Evolutionary conservation across 2,888 invertebrate genomes (phyloP).

Genomic region (Disparrhopalites patrizii): DNA sequence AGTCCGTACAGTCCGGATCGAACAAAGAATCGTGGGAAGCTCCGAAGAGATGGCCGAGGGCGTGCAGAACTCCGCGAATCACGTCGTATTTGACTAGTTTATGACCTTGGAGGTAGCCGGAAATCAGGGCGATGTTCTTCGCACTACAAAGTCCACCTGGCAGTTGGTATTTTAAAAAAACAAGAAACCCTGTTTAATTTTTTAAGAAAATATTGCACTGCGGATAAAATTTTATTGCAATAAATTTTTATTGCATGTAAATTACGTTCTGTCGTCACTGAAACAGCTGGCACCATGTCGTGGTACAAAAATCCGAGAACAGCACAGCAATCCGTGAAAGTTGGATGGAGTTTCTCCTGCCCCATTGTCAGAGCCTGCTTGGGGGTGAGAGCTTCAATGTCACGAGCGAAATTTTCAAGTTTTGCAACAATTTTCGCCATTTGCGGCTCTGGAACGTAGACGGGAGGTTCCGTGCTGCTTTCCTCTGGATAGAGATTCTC

Average conservation of each 20-base stretch:
- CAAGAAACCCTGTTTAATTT: not conserved
- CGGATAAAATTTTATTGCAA: not conserved
- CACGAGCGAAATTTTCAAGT: not conserved
- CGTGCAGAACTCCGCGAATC: conserved; percentile 34
- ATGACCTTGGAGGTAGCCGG: conserved; percentile 31
- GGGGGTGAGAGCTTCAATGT: not conserved
- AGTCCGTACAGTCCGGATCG: conserved; percentile 10
- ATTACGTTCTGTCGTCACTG: conserved; percentile 30
- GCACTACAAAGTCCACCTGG: conserved; percentile 35
- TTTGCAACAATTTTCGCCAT: not conserved
- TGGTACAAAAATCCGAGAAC: conserved; percentile 36
- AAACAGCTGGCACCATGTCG: conserved; percentile 34
- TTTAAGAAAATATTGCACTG: not conserved
- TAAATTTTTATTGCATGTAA: not conserved
- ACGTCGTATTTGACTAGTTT: conserved; percentile 38
- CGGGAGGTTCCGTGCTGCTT: not conserved
- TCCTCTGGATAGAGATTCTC: not conserved
- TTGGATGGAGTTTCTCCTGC: not conserved
- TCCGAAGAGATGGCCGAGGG: conserved; percentile 37
- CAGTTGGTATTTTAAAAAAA: not conserved
- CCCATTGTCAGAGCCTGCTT: conserved; percentile 1
- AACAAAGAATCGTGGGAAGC: conserved; percentile 30
- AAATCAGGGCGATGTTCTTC: conserved; percentile 33
- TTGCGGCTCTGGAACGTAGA: too few species aligned
- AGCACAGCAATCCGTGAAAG: conserved; percentile 34